Evolutionary conservation across 2,888 invertebrate species (phyloP).

Genomic region (Erebia epiphron): DNA sequence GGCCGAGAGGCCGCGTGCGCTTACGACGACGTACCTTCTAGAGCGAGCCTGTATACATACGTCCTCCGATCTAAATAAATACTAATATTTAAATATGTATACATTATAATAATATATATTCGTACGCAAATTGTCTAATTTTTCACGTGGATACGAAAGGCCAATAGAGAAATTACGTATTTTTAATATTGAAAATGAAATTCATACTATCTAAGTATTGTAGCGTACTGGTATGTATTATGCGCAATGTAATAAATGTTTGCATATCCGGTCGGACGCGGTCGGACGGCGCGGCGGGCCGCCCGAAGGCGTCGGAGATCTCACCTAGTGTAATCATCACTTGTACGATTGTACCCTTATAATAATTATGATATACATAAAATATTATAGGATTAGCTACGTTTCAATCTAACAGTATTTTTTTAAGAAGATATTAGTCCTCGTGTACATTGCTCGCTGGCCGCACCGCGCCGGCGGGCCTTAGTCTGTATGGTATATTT

Average conservation of each 20-base stretch:
- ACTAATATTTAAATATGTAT: conserved; percentile 80
- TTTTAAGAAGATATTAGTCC: conserved; percentile 83
- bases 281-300: conserved; percentile 75
- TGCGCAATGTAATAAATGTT: conserved; percentile 67
- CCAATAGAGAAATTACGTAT: conserved; percentile 83
- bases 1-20: conserved; percentile 79
- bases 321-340: conserved; percentile 80
- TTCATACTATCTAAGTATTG: conserved; percentile 71
- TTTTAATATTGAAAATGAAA: conserved; percentile 81
- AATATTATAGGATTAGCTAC: conserved; percentile 77
- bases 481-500: conserved; percentile 79
- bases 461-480: conserved; percentile 68
- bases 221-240: conserved; percentile 73
- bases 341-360: conserved; percentile 79
- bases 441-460: conserved; percentile 77
- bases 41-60: conserved; percentile 82
- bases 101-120: conserved; percentile 74
- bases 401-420: conserved; percentile 84
- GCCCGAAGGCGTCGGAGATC: conserved; percentile 79
- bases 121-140: conserved; percentile 80
- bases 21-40: conserved; percentile 81
- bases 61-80: conserved; percentile 81
- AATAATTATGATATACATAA: conserved; percentile 75
- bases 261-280: conserved; percentile 80
- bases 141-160: conserved; percentile 78